phyloP scores from a whole-genome alignment of 1,140 invertebrate species.

The Meloidogyne floridensis region DNA sequence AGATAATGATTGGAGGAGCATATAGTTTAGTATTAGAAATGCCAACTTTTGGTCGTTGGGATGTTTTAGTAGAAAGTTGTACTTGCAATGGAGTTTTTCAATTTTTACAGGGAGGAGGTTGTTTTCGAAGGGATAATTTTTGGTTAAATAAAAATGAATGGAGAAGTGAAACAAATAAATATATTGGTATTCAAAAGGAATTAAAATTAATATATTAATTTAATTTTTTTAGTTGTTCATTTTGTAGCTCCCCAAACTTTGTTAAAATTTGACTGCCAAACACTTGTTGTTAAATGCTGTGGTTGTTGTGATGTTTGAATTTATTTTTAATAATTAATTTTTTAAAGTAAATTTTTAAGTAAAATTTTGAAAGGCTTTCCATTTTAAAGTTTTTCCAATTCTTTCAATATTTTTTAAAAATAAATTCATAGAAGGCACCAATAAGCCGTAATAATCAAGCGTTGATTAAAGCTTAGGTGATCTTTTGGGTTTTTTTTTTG shows the following conservation, averaged over 20 bases:
- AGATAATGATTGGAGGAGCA: background rate
- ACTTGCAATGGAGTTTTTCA: background rate
- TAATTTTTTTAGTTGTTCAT: constrained; percentile 16
- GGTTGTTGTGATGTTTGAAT: constrained; percentile 23
- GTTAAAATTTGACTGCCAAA: constrained; percentile 22
- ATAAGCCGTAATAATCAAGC: too few species aligned
- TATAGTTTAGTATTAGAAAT: background rate
- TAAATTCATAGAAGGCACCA: too few species aligned
- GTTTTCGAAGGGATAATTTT: background rate
- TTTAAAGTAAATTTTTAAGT: too few species aligned
- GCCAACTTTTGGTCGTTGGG: background rate
- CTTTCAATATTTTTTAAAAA: too few species aligned
- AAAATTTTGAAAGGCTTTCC: too few species aligned
- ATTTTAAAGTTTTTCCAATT: too few species aligned
- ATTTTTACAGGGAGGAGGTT: background rate
- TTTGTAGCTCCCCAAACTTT: constrained; percentile 14
- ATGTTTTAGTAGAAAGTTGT: constrained; percentile 1
- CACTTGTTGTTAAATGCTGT: constrained; percentile 19
- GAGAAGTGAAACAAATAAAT: constrained; percentile 7
- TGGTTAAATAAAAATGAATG: constrained; percentile 9
- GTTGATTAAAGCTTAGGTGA: background rate
- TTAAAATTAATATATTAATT: background rate
- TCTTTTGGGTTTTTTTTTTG: background rate
- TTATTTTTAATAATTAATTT: background rate
- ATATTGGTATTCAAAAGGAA: background rate